Percentiles rank a stretch among this genome's conserved stretches.
Conservation (phyloP, 1,140 invertebrate genomes). For the Solen grandis region DNA sequence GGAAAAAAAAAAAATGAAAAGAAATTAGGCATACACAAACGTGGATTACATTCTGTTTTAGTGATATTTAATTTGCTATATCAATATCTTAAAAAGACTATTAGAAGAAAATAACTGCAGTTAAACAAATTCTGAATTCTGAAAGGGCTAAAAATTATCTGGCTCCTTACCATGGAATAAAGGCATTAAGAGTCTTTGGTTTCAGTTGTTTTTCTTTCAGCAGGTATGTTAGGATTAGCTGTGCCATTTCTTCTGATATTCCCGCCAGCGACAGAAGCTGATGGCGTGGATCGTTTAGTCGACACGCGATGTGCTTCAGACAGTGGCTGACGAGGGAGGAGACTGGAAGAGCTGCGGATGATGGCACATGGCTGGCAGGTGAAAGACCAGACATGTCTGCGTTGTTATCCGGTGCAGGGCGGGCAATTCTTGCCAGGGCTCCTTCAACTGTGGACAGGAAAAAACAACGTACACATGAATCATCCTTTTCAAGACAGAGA, state of each 20-base stretch:
- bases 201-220: constrained; percentile 72
- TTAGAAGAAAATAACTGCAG: too few species aligned
- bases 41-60: too few species aligned
- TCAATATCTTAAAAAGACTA: too few species aligned
- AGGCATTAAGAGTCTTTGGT: constrained; percentile 70
- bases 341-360: constrained; percentile 6
- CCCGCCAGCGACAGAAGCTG: constrained; percentile 67
- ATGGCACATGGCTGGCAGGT: constrained; percentile 18
- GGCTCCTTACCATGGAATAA: constrained; percentile 78
- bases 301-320: constrained; percentile 63
- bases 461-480: background rate
- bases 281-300: constrained; percentile 67
- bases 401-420: constrained; percentile 30
- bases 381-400: background rate
- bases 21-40: background rate
- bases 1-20: constrained; percentile 59
- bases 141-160: too few species aligned
- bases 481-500: too few species aligned
- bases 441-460: constrained; percentile 64
- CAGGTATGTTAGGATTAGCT: constrained; percentile 68
- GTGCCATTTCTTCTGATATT: constrained; percentile 70
- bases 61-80: too few species aligned
- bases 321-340: constrained; percentile 59
- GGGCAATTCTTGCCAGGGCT: constrained; percentile 64
- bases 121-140: too few species aligned